phyloP scores from a whole-genome alignment of 2,797 vertebrate genomes.

The Apodemus agrarius region DNA sequence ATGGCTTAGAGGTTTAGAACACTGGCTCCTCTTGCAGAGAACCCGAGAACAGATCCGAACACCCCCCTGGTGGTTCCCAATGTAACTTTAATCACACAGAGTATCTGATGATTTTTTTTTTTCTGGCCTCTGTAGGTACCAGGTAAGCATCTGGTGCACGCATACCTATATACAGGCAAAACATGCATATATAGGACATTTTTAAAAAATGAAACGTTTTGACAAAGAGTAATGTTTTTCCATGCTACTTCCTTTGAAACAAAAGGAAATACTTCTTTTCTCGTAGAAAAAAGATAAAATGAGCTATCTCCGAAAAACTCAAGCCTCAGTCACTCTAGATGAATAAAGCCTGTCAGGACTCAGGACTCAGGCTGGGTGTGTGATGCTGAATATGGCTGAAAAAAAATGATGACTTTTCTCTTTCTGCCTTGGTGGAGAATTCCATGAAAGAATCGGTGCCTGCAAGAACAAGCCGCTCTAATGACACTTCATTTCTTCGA shows the following conservation, averaged over 20 bases:
- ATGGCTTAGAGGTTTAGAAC: neutral
- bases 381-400: neutral
- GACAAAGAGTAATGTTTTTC: neutral
- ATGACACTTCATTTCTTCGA: slow-evolving; percentile 85
- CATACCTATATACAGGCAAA: neutral
- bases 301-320: slow-evolving; percentile 20
- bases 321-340: neutral
- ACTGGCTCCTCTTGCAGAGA: neutral
- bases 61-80: neutral
- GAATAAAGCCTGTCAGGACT: neutral
- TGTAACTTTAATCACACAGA: neutral
- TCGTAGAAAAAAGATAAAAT: slow-evolving; percentile 17
- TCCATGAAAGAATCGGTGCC: slow-evolving; percentile 41
- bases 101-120: neutral
- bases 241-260: neutral
- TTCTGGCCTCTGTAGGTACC: neutral
- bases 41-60: neutral
- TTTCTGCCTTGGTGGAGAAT: slow-evolving; percentile 57
- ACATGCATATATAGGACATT: neutral
- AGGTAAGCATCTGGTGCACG: neutral
- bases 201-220: neutral
- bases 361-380: neutral
- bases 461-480: slow-evolving; percentile 77
- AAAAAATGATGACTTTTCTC: slow-evolving; percentile 51
- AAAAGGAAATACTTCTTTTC: neutral